Conservation (phyloP, 1,140 invertebrate genomes). For the Rhizoglyphus robini region DNA sequence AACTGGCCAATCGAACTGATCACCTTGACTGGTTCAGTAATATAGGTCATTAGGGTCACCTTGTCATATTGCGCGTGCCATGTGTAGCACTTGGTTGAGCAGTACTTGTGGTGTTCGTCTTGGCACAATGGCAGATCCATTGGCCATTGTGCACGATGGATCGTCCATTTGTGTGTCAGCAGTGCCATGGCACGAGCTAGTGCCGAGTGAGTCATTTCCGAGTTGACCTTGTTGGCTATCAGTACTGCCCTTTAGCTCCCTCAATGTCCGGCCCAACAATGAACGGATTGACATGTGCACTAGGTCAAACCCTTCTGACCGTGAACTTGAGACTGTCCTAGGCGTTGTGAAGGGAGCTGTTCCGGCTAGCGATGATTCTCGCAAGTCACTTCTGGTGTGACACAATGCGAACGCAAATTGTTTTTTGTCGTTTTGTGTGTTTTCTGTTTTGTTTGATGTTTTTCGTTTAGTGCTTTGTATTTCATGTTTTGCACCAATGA, state of each 20-base stretch:
- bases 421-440: neutral
- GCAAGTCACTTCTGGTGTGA: neutral
- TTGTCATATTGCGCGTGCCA: conserved; percentile 4
- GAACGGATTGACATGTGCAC: neutral
- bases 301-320: conserved; percentile 14
- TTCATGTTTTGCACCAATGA: neutral
- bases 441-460: neutral
- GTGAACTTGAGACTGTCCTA: conserved; percentile 1
- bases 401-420: neutral
- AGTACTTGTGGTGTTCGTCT: neutral
- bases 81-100: neutral
- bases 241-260: neutral
- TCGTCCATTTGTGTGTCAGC: conserved; percentile 6
- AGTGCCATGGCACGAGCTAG: neutral
- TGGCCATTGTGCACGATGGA: neutral
- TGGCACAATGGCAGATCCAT: neutral
- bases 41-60: conserved; percentile 14
- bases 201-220: conserved; percentile 4
- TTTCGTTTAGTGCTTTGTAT: neutral
- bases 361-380: neutral
- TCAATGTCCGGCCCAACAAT: neutral
- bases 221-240: neutral
- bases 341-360: neutral
- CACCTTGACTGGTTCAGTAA: neutral
- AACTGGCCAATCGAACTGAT: neutral